phyloP scores from a whole-genome alignment of 1,140 invertebrate genomes.

The Hypothenemus hampei region DNA sequence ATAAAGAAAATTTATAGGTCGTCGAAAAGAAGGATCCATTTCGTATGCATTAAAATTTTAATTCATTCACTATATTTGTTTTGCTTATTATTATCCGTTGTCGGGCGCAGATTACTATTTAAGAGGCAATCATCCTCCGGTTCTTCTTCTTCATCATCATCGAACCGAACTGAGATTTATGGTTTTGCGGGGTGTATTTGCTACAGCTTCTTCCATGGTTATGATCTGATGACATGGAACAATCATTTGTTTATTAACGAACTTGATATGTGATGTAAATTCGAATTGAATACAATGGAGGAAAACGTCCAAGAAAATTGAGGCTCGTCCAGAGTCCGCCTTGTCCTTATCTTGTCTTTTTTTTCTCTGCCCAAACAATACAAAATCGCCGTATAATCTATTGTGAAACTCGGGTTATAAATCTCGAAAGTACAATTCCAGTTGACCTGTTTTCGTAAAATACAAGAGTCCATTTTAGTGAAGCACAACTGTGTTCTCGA shows the following conservation, averaged over 20 bases:
- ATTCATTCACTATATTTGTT: conserved; percentile 11
- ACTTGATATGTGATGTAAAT: not conserved
- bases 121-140: conserved; percentile 10
- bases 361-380: not conserved
- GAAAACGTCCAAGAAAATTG: not conserved
- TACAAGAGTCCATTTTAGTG: no score
- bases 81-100: conserved; percentile 8
- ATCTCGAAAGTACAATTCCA: not conserved
- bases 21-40: not conserved
- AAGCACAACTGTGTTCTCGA: no score
- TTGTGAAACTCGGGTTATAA: conserved; percentile 2
- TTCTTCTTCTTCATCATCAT: no score
- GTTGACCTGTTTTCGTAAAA: not conserved
- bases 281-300: not conserved
- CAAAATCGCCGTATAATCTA: conserved; percentile 2
- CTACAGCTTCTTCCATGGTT: conserved; percentile 2
- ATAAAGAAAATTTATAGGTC: conserved; percentile 10
- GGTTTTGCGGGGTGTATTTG: not conserved
- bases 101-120: conserved; percentile 3
- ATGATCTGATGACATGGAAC: not conserved
- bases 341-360: not conserved
- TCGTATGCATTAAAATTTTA: conserved; percentile 13
- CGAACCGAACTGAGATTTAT: conserved; percentile 7
- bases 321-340: not conserved
- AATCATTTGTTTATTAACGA: not conserved